Percentiles rank a stretch among this genome's conserved stretches.
phyloP scores from a whole-genome alignment of 2,797 vertebrate genomes.

The Urocyon cinereoargenteus region DNA sequence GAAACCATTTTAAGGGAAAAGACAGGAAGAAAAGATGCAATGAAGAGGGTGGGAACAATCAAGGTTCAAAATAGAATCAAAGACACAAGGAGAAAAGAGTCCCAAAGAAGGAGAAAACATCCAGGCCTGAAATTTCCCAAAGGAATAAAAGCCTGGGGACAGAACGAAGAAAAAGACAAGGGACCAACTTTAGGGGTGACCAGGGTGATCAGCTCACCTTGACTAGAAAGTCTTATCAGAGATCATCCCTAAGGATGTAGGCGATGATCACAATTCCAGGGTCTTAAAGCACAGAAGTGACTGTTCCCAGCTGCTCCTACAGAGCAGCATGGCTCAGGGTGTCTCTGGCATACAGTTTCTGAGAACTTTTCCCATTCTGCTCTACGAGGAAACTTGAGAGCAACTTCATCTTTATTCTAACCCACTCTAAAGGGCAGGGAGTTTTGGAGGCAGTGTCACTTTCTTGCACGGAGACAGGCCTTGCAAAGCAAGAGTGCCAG shows the following conservation, averaged over 20 bases:
- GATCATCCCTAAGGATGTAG: not conserved
- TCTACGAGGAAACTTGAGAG: not conserved
- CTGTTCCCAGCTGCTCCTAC: not conserved
- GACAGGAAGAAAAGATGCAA: not conserved
- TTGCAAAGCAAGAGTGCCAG: conserved; percentile 30
- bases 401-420: not conserved
- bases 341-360: not conserved
- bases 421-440: not conserved
- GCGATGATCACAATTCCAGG: not conserved
- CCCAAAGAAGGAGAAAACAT: conserved; percentile 79
- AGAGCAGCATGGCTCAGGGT: not conserved
- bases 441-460: not conserved
- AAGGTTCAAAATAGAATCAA: conserved; percentile 29
- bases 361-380: not conserved
- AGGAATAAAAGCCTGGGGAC: conserved; percentile 79
- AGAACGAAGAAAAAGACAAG: conserved; percentile 5
- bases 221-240: too few species aligned
- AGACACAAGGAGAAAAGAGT: conserved; percentile 67
- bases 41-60: not conserved
- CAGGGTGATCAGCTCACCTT: too few species aligned
- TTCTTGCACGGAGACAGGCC: not conserved
- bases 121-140: conserved; percentile 83
- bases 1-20: not conserved
- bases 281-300: not conserved
- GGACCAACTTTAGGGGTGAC: not conserved